phyloP scores from a whole-genome alignment of 2,888 invertebrate genomes.

The Chrysolina haemoptera region DNA sequence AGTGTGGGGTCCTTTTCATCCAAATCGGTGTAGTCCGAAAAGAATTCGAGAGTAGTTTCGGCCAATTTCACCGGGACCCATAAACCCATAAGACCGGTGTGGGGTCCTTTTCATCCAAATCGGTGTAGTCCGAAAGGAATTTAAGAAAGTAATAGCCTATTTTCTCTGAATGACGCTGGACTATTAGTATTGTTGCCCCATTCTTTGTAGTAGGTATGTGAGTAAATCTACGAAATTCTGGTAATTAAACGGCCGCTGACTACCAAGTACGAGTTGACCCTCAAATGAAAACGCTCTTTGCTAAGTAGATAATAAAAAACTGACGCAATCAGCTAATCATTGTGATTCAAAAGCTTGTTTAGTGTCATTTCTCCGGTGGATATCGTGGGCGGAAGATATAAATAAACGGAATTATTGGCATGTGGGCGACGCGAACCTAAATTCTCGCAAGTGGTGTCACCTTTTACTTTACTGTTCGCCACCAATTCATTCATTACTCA shows the following conservation, averaged over 20 bases:
- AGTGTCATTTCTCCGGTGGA: conserved; percentile 18
- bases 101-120: no score
- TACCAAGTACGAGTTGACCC: background rate
- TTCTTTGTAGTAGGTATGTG: no score
- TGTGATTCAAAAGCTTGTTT: conserved; percentile 15
- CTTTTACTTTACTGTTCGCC: conserved; percentile 24
- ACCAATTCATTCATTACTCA: conserved; percentile 25
- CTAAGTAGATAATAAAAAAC: conserved; percentile 13
- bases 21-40: no score
- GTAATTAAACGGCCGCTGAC: background rate
- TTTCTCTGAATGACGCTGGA: no score
- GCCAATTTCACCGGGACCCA: no score
- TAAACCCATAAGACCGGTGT: no score
- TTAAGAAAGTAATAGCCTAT: no score
- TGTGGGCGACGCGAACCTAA: conserved; percentile 60
- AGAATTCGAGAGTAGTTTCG: no score
- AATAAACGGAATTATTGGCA: conserved; percentile 61
- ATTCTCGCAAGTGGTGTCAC: conserved; percentile 60
- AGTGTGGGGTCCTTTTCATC: no score
- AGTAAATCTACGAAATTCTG: background rate
- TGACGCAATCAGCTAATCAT: conserved; percentile 16
- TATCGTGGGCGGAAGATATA: conserved; percentile 61
- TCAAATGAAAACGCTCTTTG: conserved; percentile 6
- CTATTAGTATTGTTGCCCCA: no score
- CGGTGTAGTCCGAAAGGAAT: no score